These are phyloP conservation scores for Drosophila tani DNA, from an alignment of 1,140 invertebrate species.

Conservation along the genomic window DNA sequence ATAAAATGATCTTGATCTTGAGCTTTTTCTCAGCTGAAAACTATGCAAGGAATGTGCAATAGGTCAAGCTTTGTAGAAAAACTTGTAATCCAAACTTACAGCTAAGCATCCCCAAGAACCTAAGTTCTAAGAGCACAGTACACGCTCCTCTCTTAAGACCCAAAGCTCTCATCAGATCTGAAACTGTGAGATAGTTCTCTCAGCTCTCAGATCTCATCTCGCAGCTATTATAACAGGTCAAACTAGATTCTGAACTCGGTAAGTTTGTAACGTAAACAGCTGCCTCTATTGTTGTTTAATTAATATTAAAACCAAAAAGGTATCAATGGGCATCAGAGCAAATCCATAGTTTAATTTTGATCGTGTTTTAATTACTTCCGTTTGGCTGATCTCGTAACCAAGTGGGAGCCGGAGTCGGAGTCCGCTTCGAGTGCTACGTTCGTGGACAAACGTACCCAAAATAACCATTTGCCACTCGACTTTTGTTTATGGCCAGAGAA, in stretches of 20 bases:
- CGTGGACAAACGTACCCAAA: background rate
- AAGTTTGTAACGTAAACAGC: background rate
- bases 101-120: background rate
- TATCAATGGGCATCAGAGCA: background rate
- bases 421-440: background rate
- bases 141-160: background rate
- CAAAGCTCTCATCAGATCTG: background rate
- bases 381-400: background rate
- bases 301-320: no score
- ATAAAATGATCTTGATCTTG: background rate
- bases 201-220: background rate
- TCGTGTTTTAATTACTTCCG: constrained; percentile 1
- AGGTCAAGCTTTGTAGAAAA: background rate
- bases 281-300: no score
- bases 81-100: background rate
- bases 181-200: no score
- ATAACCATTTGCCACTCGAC: constrained; percentile 4
- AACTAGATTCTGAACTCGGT: background rate
- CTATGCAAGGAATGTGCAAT: background rate
- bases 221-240: background rate
- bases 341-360: background rate
- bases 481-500: constrained; percentile 1
- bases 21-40: background rate
- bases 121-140: background rate
- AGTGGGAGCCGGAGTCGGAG: background rate